A percentile compares a stretch with the other conserved stretches of the same genome.
phyloP scores from a whole-genome alignment of 1,140 invertebrate species.

The Acromyrmex echinatior region DNA sequence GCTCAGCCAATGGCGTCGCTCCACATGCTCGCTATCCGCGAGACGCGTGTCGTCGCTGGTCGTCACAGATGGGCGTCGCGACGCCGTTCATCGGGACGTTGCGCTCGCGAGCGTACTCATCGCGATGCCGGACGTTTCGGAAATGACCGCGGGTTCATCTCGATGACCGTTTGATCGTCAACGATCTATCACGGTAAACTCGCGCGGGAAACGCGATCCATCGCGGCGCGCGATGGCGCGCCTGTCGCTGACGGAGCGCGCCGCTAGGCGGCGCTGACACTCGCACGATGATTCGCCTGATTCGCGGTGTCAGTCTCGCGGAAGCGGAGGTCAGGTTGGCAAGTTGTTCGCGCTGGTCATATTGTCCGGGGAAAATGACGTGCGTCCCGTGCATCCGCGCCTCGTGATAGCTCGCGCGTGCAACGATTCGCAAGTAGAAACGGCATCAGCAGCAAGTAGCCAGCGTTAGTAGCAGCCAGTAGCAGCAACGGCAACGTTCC shows the following conservation, averaged over 20 bases:
- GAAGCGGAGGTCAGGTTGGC: conserved; percentile 83
- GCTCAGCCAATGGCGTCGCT: conserved; percentile 83
- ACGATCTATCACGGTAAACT: not conserved
- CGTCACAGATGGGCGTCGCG: not conserved
- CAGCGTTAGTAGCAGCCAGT: not conserved
- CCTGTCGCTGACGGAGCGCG: conserved; percentile 43
- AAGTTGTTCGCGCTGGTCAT: conserved; percentile 76
- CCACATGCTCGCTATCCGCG: conserved; percentile 82
- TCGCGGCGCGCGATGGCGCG: conserved; percentile 42
- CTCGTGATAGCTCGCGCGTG: conserved; percentile 86
- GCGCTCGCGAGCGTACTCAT: not conserved
- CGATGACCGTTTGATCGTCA: not conserved
- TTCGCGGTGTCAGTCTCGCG: conserved; percentile 77
- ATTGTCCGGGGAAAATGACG: conserved; percentile 87
- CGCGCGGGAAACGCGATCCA: not conserved
- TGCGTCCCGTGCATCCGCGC: conserved; percentile 87
- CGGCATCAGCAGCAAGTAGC: not conserved
- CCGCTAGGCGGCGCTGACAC: conserved; percentile 72
- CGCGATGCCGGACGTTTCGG: not conserved
- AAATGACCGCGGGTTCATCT: not conserved
- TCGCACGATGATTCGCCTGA: conserved; percentile 72
- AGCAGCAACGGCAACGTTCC: not conserved
- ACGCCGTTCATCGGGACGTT: not conserved
- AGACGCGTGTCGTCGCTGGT: conserved; percentile 36
- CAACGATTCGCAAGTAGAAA: not conserved